Conservation (phyloP, 2,113 vertebrate genomes). For the Gasterosteus nipponicus region DNA sequence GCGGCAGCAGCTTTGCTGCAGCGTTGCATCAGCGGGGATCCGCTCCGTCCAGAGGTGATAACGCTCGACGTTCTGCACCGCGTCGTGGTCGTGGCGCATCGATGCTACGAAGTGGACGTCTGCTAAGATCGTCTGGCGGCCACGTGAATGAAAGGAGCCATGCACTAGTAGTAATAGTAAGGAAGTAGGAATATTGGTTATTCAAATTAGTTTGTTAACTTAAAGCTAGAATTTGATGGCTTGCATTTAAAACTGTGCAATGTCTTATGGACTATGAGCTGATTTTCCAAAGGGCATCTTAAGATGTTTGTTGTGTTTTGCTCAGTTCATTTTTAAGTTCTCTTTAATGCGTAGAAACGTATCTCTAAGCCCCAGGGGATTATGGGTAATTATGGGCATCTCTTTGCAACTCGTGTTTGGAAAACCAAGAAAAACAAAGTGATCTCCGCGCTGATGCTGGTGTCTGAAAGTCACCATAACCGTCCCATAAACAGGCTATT, state of each 20-base stretch:
- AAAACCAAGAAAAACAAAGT: neutral
- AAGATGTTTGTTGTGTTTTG: neutral
- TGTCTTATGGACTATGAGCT: neutral
- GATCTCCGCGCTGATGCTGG: neutral
- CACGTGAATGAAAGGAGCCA: constrained; percentile 43
- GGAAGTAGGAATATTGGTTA: neutral
- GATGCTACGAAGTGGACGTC: constrained; percentile 2
- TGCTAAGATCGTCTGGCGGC: constrained; percentile 27
- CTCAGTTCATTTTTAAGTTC: neutral
- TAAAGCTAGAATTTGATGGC: neutral
- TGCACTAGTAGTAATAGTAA: constrained; percentile 43
- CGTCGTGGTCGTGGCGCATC: neutral
- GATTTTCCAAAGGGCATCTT: constrained; percentile 45
- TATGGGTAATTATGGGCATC: neutral
- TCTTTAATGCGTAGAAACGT: neutral
- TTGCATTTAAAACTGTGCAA: neutral
- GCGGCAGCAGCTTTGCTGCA: constrained; percentile 42
- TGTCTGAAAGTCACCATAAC: neutral
- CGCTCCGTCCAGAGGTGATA: constrained; percentile 2
- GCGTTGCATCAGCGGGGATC: constrained; percentile 46
- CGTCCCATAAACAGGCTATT: neutral
- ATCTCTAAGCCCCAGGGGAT: neutral
- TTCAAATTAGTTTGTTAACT: neutral
- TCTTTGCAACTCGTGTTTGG: neutral
- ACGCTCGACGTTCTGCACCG: constrained; percentile 47